Evolutionary conservation across 1,140 invertebrate species (phyloP), one percentile per base, ranked within the genome.

Genomic region (Oryctes rhinoceros): DNA sequence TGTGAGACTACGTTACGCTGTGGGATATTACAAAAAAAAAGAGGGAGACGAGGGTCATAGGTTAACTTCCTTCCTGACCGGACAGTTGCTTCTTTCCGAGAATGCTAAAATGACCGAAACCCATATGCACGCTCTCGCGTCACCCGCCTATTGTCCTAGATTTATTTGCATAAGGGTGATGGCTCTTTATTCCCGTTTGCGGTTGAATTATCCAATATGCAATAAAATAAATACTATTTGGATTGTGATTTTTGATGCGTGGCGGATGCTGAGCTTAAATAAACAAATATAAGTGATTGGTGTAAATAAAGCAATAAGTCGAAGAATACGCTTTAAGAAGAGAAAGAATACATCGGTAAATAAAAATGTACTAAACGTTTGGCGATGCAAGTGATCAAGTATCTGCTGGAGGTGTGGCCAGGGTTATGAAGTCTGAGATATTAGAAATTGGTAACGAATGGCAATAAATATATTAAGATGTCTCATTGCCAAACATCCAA

Each of bases 11-110:
- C 18, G 18, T 13, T 18, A 18, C 65, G 65, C 65, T 67, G 65
- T 67, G 65, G 65, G 65, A 67, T 67, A 67, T 67, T 67, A 24
- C 18, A 67, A 67, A 18, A 67, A 67, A 18, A 44, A 44, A 35
- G 30, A 18, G 65, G 65, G 65, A 67, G 18, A 11, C 18, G n/a
- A 24, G 65, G 65, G 65, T 67, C 65, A 35, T 18, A 67, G 65
- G 65, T 67, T 35, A 67, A 67, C 65, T 67, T 67, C 65, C 65
- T 67, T 67, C 65, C 65, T 67, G n/a, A 67, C 65, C 65, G 65
- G 65, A 35, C 65, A 67, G 65, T 67, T 67, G 65, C 65, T 67
- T 67, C 65, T 67, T 67, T 67, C 20, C 65, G 18, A 67, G 35
- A 67, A 67, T 67, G 65, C 65, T 67, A 67, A 67, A 67, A 67